Evolutionary conservation across 64 coral and sea anemone species (phyloP).

Genomic region (Orbicella faveolata): DNA sequence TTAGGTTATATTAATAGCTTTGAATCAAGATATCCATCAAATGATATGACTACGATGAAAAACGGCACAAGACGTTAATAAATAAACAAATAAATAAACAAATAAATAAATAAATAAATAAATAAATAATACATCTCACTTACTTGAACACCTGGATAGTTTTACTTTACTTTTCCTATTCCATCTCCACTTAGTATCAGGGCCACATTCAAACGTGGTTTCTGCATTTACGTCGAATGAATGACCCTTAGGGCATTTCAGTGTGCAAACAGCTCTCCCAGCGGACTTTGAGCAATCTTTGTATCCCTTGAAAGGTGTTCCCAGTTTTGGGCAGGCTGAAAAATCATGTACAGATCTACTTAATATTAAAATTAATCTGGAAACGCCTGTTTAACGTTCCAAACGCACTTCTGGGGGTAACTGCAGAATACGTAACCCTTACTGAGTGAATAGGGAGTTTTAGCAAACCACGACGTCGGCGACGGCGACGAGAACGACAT

Average conservation of each 20-base stretch:
- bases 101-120: too few species aligned
- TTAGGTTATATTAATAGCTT: too few species aligned
- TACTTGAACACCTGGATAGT: background rate
- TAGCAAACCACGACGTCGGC: too few species aligned
- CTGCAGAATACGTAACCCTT: too few species aligned
- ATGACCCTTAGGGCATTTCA: background rate
- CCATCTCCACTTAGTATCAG: conserved; percentile 1
- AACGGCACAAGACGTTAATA: too few species aligned
- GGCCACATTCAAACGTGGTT: background rate
- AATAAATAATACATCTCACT: background rate
- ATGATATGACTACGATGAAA: too few species aligned
- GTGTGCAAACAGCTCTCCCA: background rate
- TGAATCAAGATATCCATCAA: too few species aligned
- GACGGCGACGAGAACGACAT: too few species aligned
- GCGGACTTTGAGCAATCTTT: background rate
- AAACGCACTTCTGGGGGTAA: too few species aligned
- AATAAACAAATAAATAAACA: too few species aligned
- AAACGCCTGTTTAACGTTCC: too few species aligned
- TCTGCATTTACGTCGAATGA: background rate
- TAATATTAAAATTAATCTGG: background rate
- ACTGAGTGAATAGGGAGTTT: too few species aligned
- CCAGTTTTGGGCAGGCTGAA: background rate
- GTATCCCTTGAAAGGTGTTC: background rate
- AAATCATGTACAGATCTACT: background rate
- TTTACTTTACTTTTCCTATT: background rate